Conservation (phyloP, 2,113 vertebrate genomes). For the Psittacara wagleri region DNA sequence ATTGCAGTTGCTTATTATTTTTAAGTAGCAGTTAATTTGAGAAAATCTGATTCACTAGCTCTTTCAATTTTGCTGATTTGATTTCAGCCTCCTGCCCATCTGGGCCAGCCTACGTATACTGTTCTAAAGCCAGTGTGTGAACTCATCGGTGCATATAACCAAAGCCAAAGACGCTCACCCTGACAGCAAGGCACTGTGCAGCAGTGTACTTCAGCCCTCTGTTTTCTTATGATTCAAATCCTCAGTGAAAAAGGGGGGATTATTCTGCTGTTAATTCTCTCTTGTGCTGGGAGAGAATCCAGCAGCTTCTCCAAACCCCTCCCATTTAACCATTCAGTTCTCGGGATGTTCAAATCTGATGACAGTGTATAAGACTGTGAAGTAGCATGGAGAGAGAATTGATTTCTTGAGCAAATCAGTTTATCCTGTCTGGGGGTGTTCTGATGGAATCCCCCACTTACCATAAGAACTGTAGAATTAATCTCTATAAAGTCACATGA, state of each 20-base stretch:
- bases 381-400: background rate
- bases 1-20: slow-evolving; percentile 59
- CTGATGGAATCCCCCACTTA: background rate
- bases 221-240: background rate
- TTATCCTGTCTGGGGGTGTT: background rate
- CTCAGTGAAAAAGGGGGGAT: background rate
- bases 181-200: background rate
- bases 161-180: background rate
- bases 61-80: slow-evolving; percentile 55
- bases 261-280: background rate
- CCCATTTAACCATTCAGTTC: background rate
- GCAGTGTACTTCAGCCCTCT: background rate
- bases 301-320: background rate
- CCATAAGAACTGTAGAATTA: background rate
- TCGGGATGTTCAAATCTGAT: background rate
- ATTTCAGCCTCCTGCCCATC: slow-evolving; percentile 56
- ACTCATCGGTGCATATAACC: background rate
- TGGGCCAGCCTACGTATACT: slow-evolving; percentile 1
- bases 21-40: slow-evolving; percentile 60
- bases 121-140: slow-evolving; percentile 17
- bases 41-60: slow-evolving; percentile 50
- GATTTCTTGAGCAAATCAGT: background rate
- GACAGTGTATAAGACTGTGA: background rate
- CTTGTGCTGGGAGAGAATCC: background rate
- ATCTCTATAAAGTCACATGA: background rate